phyloP scores from a whole-genome alignment of 2,113 vertebrate species.

The Sialia sialis region DNA sequence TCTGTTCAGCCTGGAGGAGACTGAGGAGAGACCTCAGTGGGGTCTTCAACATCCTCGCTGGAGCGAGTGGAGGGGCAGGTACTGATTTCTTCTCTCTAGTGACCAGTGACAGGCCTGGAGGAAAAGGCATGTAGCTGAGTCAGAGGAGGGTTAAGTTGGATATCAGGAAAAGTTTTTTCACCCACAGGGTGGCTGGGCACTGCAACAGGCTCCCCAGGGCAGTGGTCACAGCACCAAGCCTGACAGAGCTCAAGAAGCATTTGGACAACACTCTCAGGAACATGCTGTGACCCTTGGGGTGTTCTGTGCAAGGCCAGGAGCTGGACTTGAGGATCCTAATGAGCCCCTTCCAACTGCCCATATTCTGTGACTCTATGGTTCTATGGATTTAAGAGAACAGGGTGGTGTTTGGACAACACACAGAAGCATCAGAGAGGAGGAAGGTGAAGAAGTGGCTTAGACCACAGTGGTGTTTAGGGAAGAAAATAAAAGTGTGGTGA shows the following conservation, averaged over 20 bases:
- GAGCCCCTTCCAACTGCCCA: not conserved
- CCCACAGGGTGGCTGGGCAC: not conserved
- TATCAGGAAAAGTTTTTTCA: not conserved
- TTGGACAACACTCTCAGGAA: accelerated
- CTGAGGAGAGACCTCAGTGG: not conserved
- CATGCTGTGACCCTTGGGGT: not conserved
- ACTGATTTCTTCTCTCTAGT: not conserved
- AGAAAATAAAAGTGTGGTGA: not conserved
- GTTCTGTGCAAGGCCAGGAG: not conserved
- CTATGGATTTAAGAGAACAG: not conserved
- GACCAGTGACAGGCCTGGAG: not conserved
- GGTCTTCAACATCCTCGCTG: not conserved
- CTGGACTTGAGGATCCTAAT: accelerated
- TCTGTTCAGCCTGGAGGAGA: not conserved
- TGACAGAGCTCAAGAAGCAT: accelerated
- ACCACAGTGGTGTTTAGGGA: not conserved
- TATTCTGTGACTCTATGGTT: accelerated
- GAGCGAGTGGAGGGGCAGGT: not conserved
- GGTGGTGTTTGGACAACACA: not conserved
- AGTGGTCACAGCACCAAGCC: not conserved
- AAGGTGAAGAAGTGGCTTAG: not conserved
- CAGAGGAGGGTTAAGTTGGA: accelerated
- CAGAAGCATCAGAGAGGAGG: not conserved
- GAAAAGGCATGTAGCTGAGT: not conserved
- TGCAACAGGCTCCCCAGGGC: not conserved